A percentile compares a stretch with the other conserved stretches of the same genome.
Evolutionary conservation across 2,888 invertebrate genomes (phyloP).

Genomic region (Napeogenes sylphis): DNA sequence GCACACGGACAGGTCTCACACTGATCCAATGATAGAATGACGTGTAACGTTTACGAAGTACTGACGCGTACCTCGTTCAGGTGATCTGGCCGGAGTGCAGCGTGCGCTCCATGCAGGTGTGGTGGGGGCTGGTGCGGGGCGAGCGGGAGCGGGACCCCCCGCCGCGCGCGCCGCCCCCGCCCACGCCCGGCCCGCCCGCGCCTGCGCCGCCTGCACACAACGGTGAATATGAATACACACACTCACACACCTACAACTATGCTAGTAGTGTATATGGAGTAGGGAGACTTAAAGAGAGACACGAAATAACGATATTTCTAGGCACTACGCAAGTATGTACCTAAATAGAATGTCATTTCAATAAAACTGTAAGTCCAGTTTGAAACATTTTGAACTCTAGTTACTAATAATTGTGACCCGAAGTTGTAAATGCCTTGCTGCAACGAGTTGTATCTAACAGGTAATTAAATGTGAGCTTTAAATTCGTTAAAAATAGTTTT

Average conservation of each 20-base stretch:
- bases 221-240: constrained; percentile 28
- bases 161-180: constrained; percentile 29
- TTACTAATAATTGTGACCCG: too few species aligned
- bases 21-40: not conserved
- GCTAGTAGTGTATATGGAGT: too few species aligned
- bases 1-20: constrained; percentile 46
- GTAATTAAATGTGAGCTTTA: too few species aligned
- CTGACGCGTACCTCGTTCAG: constrained; percentile 56
- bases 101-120: constrained; percentile 88
- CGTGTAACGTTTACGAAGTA: not conserved
- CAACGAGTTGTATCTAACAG: too few species aligned
- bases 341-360: not conserved
- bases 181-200: constrained; percentile 32
- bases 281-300: too few species aligned
- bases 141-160: constrained; percentile 41
- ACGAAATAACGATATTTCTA: not conserved
- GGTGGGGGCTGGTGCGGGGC: constrained; percentile 91
- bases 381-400: not conserved
- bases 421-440: too few species aligned
- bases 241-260: too few species aligned
- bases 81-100: constrained; percentile 92
- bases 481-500: too few species aligned
- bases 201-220: constrained; percentile 46
- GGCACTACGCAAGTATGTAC: not conserved
- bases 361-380: not conserved